Base-by-base conservation (phyloP, 1,140 invertebrate genomes). In the Eurosta solidaginis region DNA sequence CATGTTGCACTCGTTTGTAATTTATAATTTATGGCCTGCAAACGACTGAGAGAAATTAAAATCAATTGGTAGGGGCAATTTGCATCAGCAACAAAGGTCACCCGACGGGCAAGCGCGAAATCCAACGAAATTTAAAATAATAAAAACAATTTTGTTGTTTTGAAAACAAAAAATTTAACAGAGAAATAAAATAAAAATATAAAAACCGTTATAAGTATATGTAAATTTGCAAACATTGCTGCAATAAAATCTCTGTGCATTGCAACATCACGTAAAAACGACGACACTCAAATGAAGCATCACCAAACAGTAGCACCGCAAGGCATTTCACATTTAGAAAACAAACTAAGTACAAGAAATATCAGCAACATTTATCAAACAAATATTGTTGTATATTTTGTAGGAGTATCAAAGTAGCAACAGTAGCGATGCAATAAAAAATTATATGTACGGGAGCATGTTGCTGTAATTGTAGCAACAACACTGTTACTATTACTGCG, bases 1-100 rank as follows among this genome's bases (percentile, higher is more conserved):
- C 29, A 33, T 68, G 59, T 68, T 68, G 59, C 33, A 68, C 59
- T 40, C 59, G 59, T 68, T 68, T 68, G 59, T 68, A 68, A 68
- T 40, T 68, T 68, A 20, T 40, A 68, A 68, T 68, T 68, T 68
- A 68, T 68, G 59, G 59, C 33, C 33, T 68, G 59, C 27, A 68
- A 40, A 68, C 3, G 54, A 36, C 54, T 33, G 12, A 59, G 54
- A 59, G 54, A 68, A 68, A 68, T 40, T 68, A 68, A 68, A 68
- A 68, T 68, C 59, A 68, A 68, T 68, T 68, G 59, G 59, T 40
- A 17, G 59, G 59, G 59, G 29, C 59, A 42, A 40, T 22, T 20
- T 22, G 33, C 33, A 22, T 27, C 59, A 40, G 59, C 59, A 40
- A 27, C 59, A 68, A 68, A 68, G 59, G 59, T 68, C 59, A 33